These are phyloP conservation scores for Drosophila acutilabella DNA, from an alignment of 2,888 invertebrate species.

Conservation along the genomic window DNA sequence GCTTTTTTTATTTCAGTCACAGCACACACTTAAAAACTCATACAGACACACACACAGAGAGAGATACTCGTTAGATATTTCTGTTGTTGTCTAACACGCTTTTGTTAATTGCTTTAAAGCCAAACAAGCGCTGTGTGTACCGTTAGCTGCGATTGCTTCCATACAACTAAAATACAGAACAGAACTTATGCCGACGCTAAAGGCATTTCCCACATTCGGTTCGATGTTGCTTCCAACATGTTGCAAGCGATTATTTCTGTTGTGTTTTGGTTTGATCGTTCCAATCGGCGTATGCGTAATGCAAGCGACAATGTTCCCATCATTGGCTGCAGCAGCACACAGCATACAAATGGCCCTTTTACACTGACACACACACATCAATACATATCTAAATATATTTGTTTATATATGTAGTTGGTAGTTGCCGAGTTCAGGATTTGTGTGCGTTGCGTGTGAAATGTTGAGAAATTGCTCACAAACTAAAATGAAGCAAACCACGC, in stretches of 20 bases:
- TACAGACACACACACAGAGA: constrained; percentile 19
- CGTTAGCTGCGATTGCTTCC: constrained; percentile 73
- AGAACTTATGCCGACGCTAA: constrained; percentile 46
- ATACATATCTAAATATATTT: neutral
- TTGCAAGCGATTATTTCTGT: constrained; percentile 56
- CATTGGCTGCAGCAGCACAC: constrained; percentile 32
- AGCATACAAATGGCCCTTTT: constrained; percentile 48
- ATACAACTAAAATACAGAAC: constrained; percentile 63
- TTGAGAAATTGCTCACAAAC: constrained; percentile 62
- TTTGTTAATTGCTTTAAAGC: constrained; percentile 3
- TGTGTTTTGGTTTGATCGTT: constrained; percentile 71
- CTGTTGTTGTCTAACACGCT: constrained; percentile 41
- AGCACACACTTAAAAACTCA: constrained; percentile 14
- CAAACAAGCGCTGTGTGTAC: constrained; percentile 58
- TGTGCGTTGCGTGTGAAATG: constrained; percentile 29
- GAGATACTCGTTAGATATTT: constrained; percentile 39
- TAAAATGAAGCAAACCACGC: constrained; percentile 47
- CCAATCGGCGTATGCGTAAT: constrained; percentile 49
- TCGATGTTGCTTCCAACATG: constrained; percentile 62
- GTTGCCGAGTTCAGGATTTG: constrained; percentile 25
- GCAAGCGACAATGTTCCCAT: constrained; percentile 30
- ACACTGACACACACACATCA: neutral
- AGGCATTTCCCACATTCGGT: constrained; percentile 21
- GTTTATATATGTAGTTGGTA: neutral
- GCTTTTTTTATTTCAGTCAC: constrained; percentile 35